Evolutionary conservation across 2,113 vertebrate species (phyloP), one percentile per base, ranked within the genome.

Genomic region (Scalopus aquaticus): DNA sequence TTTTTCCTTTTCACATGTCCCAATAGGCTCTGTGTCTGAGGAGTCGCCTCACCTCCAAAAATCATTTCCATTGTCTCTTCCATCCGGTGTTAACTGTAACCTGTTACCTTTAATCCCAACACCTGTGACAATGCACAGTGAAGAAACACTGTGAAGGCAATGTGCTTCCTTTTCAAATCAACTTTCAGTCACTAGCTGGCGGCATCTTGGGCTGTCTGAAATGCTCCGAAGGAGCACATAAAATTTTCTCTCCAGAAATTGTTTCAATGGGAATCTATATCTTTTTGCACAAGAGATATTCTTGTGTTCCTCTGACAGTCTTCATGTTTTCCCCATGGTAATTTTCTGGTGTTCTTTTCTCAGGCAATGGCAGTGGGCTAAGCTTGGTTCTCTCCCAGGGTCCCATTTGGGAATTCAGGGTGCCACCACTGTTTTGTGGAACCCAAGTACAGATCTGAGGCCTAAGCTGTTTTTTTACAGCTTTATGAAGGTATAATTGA

Each of bases 11-110:
- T 12, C 6, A 98, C 98, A 37, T 98, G 99, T 99, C 79, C 99
- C 99, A 0, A 99, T 98, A 15, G 98, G 98, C 96, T 99, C 99
- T 91, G 99, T 99, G 65, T 99, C 98, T 0, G 98, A 98, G 37
- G 98, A 99, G 97, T 99, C 99, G 9, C 99, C 98, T 78, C 99
- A 98, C 72, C 98, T 98, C 99, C 99, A 99, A 93, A 99, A 99
- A 96, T 99, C 99, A 83, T 99, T 99, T 98, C 98, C 99, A 97
- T 99, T 99, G 98, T 99, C 98, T 4, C 98, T 98, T 22, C 98
- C 98, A 32, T 99, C 98, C 93, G 99, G 98, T 2, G 98, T 97
- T 80, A 99, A 96, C 13, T 99, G 98, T 20, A 99, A 98, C 26
- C 98, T 98, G 32, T 98, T 98, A 42, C 99, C 98, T 0, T 98